Evolutionary conservation across 2,797 vertebrate species (phyloP).

Genomic region (Hemibagrus guttatus): DNA sequence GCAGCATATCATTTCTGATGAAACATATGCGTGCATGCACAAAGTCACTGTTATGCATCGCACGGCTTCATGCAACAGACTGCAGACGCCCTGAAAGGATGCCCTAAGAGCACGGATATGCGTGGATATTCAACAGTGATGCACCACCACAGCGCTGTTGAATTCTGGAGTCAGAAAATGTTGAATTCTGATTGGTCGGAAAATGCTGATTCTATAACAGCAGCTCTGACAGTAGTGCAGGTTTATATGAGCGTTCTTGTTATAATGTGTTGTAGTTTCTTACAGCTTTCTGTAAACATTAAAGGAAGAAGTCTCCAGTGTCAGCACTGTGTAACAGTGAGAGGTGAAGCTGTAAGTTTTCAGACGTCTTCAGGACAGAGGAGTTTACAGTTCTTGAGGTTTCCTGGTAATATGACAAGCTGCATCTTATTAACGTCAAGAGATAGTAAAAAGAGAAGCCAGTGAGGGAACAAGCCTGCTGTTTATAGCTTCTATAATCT

Average conservation of each 20-base stretch:
- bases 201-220: neutral
- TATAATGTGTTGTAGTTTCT: neutral
- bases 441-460: too few relatives aligned
- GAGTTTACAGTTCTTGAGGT: neutral
- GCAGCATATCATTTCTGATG: conserved; percentile 16
- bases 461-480: neutral
- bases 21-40: conserved; percentile 7
- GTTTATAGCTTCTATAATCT: neutral
- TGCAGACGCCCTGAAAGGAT: neutral
- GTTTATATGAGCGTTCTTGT: neutral
- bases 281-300: neutral
- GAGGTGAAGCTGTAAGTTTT: neutral
- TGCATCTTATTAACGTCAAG: neutral
- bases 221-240: neutral
- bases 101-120: neutral
- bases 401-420: neutral
- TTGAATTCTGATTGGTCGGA: neutral
- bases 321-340: neutral
- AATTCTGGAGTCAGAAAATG: neutral
- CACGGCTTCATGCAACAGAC: conserved; percentile 16
- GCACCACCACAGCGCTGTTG: neutral
- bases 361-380: neutral
- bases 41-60: neutral
- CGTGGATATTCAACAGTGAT: neutral
- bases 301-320: neutral